Conservation (phyloP, 2,113 vertebrate species). For the Sciurus niger region DNA sequence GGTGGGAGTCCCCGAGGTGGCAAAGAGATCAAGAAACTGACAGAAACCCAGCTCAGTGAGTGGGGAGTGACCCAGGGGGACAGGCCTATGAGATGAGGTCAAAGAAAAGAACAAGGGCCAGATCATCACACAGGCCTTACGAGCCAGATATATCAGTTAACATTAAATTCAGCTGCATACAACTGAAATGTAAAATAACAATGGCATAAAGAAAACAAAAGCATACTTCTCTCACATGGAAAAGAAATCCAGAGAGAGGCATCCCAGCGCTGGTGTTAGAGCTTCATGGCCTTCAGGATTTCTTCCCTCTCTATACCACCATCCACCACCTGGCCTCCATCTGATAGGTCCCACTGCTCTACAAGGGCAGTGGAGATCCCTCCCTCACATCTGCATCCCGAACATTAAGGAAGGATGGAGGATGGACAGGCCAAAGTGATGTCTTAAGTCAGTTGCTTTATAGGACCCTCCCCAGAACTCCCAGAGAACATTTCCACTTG, state of each 20-base stretch:
- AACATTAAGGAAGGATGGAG: background rate
- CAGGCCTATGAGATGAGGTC: background rate
- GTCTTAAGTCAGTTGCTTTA: background rate
- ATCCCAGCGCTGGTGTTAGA: background rate
- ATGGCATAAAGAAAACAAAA: slow-evolving; percentile 38
- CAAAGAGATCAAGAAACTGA: slow-evolving; percentile 5
- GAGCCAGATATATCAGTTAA: slow-evolving; percentile 19
- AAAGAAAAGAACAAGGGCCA: background rate
- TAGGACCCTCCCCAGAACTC: background rate
- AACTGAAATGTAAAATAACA: background rate
- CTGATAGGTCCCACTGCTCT: background rate
- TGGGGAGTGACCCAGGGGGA: background rate
- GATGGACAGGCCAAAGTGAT: background rate
- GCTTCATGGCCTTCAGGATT: background rate
- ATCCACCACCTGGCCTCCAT: background rate
- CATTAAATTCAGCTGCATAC: slow-evolving; percentile 44
- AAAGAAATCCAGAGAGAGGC: slow-evolving; percentile 11
- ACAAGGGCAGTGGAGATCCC: background rate
- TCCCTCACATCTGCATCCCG: background rate
- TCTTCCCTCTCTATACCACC: background rate
- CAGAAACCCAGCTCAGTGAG: background rate
- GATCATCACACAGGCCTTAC: background rate
- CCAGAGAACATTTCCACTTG: background rate
- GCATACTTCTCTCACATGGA: background rate
- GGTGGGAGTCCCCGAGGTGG: background rate